Evolutionary conservation across 1,140 invertebrate genomes (phyloP).

Genomic region (Araneus ventricosus): DNA sequence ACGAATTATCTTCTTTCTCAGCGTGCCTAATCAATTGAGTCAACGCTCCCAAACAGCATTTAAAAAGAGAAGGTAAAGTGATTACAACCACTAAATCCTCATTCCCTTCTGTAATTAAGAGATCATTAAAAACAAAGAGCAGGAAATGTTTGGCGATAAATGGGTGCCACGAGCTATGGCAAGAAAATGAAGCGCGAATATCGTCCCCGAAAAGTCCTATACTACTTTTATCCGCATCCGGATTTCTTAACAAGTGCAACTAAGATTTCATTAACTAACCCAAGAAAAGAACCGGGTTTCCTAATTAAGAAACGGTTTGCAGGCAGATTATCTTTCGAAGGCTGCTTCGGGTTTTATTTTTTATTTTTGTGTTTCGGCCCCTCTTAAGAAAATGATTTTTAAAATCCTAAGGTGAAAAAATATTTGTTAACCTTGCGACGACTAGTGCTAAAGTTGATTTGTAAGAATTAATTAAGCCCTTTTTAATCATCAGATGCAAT

Average conservation of each 20-base stretch:
- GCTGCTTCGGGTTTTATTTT: neutral
- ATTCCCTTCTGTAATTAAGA: conserved; percentile 9
- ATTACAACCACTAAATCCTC: conserved; percentile 12
- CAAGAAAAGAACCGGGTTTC: neutral
- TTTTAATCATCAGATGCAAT: no score
- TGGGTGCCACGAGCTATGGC: neutral
- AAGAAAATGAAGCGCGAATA: neutral
- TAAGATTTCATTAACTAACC: conserved; percentile 16
- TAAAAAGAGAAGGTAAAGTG: conserved; percentile 18
- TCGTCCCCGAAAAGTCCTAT: neutral
- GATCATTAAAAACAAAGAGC: conserved; percentile 36
- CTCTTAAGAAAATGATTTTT: no score
- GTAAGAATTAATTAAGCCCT: no score
- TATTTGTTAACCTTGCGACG: neutral
- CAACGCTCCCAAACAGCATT: neutral
- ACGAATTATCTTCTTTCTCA: neutral
- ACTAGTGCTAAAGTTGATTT: no score
- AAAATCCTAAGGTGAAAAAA: neutral
- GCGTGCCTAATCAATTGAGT: conserved; percentile 13
- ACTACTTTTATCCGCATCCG: neutral
- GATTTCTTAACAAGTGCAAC: conserved; percentile 6
- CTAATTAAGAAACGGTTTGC: neutral
- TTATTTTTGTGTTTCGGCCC: neutral
- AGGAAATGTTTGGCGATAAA: conserved; percentile 6
- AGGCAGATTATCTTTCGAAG: conserved; percentile 10